Percentiles rank a stretch among this genome's conserved stretches.
phyloP scores from a whole-genome alignment of 2,888 invertebrate genomes.

The Metopia argyrocephala region DNA sequence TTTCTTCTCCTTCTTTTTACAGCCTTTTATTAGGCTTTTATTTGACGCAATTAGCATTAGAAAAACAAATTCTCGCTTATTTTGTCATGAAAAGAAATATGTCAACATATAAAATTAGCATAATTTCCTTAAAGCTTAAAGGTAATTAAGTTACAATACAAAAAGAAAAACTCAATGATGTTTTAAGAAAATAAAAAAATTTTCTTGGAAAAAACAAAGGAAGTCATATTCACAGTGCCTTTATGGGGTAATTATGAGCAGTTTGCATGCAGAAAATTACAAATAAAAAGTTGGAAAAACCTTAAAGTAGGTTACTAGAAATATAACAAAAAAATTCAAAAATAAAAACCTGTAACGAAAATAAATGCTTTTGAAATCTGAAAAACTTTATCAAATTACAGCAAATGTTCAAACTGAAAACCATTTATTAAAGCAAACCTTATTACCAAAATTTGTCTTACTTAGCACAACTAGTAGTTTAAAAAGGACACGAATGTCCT shows the following conservation, averaged over 20 bases:
- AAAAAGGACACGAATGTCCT: neutral
- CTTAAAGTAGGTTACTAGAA: conserved; percentile 31
- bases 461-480: neutral
- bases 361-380: neutral
- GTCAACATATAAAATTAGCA: conserved; percentile 22
- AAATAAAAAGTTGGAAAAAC: neutral
- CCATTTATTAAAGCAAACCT: neutral
- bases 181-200: neutral
- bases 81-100: neutral
- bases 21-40: conserved; percentile 50
- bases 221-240: neutral
- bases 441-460: neutral
- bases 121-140: neutral
- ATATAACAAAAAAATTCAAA: neutral
- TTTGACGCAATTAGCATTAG: conserved; percentile 50
- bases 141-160: neutral
- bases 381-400: neutral
- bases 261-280: neutral
- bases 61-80: neutral
- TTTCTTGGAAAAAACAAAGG: neutral
- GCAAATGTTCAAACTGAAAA: neutral
- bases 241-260: neutral
- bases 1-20: conserved; percentile 1
- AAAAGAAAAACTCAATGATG: neutral
- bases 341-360: too few species aligned